Evolutionary conservation across 2,797 vertebrate genomes (phyloP).

Genomic region (Myotis planiceps): DNA sequence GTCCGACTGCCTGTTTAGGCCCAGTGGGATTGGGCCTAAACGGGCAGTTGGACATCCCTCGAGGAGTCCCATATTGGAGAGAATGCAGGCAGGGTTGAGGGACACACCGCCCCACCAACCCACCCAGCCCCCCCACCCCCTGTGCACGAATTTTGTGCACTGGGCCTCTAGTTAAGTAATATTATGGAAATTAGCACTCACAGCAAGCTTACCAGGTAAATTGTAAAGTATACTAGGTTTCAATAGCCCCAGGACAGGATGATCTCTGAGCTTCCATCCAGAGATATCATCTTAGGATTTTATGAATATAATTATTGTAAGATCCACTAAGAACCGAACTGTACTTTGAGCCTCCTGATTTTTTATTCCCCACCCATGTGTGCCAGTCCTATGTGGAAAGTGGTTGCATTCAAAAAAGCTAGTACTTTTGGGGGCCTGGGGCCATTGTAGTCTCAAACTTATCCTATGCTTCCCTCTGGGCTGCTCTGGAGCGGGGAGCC

Average conservation of each 20-base stretch:
- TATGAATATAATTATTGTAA: not conserved
- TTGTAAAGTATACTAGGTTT: not conserved
- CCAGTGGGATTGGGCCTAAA: too few species aligned
- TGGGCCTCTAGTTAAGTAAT: not conserved
- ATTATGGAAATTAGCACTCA: not conserved
- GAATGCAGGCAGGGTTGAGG: too few species aligned
- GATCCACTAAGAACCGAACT: not conserved
- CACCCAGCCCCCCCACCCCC: too few species aligned
- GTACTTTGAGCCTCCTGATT: not conserved
- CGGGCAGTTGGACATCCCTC: too few species aligned
- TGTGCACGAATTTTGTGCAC: too few species aligned
- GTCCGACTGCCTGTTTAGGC: too few species aligned
- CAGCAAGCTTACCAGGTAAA: not conserved
- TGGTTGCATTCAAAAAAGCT: not conserved
- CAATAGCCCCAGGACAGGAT: not conserved
- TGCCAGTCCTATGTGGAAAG: not conserved
- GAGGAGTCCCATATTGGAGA: too few species aligned
- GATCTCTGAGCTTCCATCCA: not conserved
- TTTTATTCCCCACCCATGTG: not conserved
- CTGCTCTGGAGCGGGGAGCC: not conserved
- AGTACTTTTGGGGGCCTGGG: not conserved
- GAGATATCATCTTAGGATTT: not conserved
- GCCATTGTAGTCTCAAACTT: not conserved
- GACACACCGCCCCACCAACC: too few species aligned
- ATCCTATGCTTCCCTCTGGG: conserved; percentile 5